Evolutionary conservation across 2,113 vertebrate genomes (phyloP), one percentile per base, ranked within the genome.

Genomic region (Lamprologus tigripictilis): DNA sequence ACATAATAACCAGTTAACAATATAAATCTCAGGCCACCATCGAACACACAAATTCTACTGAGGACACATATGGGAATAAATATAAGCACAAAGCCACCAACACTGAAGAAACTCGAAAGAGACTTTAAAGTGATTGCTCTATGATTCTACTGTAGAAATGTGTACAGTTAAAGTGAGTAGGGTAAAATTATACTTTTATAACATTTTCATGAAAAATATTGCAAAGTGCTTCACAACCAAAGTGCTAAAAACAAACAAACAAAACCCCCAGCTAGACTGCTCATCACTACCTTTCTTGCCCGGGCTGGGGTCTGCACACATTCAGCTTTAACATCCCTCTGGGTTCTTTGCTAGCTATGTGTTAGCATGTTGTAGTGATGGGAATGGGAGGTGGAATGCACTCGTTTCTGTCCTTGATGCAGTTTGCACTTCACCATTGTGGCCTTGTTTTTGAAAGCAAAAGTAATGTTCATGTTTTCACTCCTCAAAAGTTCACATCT

Each of bases 81-180:
- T 66, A 66, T 35, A 35, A 37, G 17, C 6, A 66, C 61, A 66
- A 66, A 66, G 10, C 33, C 31, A n/a, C 17, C 9, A 63, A 12
- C 16, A 63, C 58, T 2, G 17, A 3, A 35, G 1, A 11, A 4
- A 1, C 8, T 0, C 8, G 0, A 37, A 66, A n/a, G 31, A 37
- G 31, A 66, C 17, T 37, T 66, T 1, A 66, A 66, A n/a, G 10
- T n/a, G 31, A 63, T 35, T 35, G 58, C 17, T 35, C 58, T 35
- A 33, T 17, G 31, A n/a, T 63, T n/a, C 61, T 37, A 66, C 6
- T 2, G 10, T 66, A 37, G 31, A 37, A n/a, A 66, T 35, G 17
- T 37, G 61, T n/a, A 12, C 2, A 37, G 61, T 7, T 37, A 66
- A 35, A 66, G 58, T 63, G 16, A 33, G 28, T 33, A 63, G 9